These are phyloP conservation scores for Metopia argyrocephala DNA, from an alignment of 2,888 invertebrate species.

Conservation along the genomic window DNA sequence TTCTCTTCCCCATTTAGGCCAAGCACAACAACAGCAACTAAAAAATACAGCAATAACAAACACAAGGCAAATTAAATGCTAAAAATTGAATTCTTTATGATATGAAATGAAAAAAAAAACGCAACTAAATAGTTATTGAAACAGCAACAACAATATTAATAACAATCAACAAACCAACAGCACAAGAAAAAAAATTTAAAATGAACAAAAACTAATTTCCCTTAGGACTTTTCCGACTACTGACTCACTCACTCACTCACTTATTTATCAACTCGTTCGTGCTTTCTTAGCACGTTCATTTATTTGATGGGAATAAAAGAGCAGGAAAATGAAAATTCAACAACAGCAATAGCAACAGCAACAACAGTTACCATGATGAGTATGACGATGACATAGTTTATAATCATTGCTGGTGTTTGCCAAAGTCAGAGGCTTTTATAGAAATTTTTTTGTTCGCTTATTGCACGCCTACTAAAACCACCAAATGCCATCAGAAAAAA, in stretches of 20 bases:
- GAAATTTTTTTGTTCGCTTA: not conserved
- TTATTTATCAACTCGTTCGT: not conserved
- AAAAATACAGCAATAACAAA: not conserved
- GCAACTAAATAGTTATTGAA: not conserved
- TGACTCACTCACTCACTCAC: constrained; percentile 56
- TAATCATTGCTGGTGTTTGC: constrained; percentile 31
- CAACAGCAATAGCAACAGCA: no score
- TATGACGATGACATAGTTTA: constrained; percentile 38
- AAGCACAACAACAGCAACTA: not conserved
- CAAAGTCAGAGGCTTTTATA: not conserved
- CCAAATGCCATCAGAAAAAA: not conserved
- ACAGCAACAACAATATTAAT: not conserved
- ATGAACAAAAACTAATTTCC: constrained; percentile 72
- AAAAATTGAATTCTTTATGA: constrained; percentile 31
- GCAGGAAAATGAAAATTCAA: constrained; percentile 2
- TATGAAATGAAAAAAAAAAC: not conserved
- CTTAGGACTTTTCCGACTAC: constrained; percentile 68
- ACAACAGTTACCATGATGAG: not conserved
- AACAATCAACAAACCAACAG: constrained; percentile 66
- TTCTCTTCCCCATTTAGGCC: not conserved
- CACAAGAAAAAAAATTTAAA: constrained; percentile 42
- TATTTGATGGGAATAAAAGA: not conserved
- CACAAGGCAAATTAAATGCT: constrained; percentile 42
- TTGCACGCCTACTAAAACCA: no score
- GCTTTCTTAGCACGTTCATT: not conserved